These are phyloP conservation scores for Tangara arthus DNA, from an alignment of 2,797 vertebrate species.

Conservation along the genomic window DNA sequence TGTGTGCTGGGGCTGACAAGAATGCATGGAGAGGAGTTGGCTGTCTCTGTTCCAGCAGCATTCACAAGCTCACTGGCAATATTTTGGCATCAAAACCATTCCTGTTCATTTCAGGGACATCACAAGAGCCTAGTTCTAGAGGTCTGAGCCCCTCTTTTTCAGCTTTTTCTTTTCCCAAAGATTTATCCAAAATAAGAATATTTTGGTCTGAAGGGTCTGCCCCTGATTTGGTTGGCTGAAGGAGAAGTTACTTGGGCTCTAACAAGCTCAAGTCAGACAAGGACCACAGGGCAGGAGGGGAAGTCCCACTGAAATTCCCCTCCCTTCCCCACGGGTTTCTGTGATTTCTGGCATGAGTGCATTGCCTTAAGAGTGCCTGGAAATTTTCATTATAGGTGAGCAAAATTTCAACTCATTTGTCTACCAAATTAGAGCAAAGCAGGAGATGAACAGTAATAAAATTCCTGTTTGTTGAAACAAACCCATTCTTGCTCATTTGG, in stretches of 20 bases:
- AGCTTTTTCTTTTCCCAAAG: background rate
- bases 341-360: slow-evolving; percentile 59
- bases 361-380: slow-evolving; percentile 56
- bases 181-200: background rate
- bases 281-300: slow-evolving; percentile 26
- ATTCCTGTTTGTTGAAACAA: slow-evolving; percentile 57
- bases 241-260: background rate
- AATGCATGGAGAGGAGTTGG: background rate
- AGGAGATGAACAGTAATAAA: slow-evolving; percentile 57
- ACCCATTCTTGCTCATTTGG: slow-evolving; percentile 56
- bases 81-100: background rate
- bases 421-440: slow-evolving; percentile 64
- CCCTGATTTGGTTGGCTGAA: background rate
- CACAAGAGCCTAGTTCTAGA: background rate
- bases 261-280: slow-evolving; percentile 5
- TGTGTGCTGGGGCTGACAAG: background rate
- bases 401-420: slow-evolving; percentile 68
- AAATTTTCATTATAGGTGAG: slow-evolving; percentile 67
- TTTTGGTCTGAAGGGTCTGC: background rate
- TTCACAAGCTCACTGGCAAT: background rate
- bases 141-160: background rate
- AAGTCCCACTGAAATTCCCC: slow-evolving; percentile 70
- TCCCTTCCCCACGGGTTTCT: slow-evolving; percentile 57
- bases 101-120: background rate
- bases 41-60: background rate